phyloP scores from a whole-genome alignment of 2,113 vertebrate species.

The Camelus bactrianus region DNA sequence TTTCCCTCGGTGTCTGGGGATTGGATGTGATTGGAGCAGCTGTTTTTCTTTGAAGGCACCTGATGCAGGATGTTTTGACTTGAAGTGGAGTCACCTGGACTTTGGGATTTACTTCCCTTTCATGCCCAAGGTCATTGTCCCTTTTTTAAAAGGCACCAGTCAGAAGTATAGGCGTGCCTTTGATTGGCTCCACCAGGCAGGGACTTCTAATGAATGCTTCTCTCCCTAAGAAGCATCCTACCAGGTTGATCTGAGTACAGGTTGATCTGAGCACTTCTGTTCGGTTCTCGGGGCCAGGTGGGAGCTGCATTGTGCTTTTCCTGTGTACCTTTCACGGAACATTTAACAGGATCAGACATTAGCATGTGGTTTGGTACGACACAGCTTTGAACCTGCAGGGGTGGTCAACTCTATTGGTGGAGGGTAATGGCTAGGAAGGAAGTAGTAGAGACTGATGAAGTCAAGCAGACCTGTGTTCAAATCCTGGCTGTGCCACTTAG shows the following conservation, averaged over 20 bases:
- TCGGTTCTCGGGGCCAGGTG: neutral
- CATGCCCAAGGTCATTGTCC: neutral
- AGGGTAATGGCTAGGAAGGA: neutral
- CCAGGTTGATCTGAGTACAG: neutral
- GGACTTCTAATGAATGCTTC: neutral
- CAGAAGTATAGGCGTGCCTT: neutral
- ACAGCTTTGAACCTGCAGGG: neutral
- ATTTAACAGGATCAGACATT: neutral
- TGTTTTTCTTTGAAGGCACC: neutral
- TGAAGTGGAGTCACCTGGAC: neutral
- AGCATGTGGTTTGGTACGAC: neutral
- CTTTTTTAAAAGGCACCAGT: neutral
- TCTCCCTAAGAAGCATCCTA: neutral
- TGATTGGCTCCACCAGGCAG: neutral
- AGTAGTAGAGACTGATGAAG: neutral
- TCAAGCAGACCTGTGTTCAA: neutral
- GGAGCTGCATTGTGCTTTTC: neutral
- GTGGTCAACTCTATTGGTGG: fast-evolving
- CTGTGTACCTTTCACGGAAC: neutral
- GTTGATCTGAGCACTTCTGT: neutral
- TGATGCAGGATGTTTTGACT: neutral
- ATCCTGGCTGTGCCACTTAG: neutral
- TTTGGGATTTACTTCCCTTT: conserved; percentile 27
- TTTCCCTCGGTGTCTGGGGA: conserved; percentile 23
- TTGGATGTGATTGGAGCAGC: neutral